These are phyloP conservation scores for Galaxea fascicularis DNA, from an alignment of 92 coral and sea anemone species.

Conservation along the genomic window DNA sequence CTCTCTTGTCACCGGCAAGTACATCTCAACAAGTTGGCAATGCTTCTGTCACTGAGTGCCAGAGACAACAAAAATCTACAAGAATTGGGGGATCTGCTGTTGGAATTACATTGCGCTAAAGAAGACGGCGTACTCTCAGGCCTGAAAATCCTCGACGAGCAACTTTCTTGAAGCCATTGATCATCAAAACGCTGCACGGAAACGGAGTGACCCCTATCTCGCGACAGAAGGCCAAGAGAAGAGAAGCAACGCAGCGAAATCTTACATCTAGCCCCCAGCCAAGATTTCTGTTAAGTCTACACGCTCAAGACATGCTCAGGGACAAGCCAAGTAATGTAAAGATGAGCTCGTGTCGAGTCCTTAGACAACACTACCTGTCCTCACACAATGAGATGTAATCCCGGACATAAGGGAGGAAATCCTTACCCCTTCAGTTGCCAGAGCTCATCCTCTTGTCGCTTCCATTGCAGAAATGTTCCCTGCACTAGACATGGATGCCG, in stretches of 20 bases:
- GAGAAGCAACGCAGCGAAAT: background rate
- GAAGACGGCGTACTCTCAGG: conserved; percentile 53
- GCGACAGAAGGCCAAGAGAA: conserved; percentile 21
- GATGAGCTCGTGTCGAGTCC: conserved; percentile 48
- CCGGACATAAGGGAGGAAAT: conserved; percentile 62
- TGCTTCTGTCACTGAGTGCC: background rate
- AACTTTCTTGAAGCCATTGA: conserved; percentile 41
- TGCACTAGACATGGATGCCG: conserved; percentile 41
- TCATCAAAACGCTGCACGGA: conserved; percentile 49
- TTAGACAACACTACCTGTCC: conserved; percentile 31
- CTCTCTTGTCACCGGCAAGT: no score
- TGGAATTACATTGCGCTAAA: conserved; percentile 67
- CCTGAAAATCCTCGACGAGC: conserved; percentile 62
- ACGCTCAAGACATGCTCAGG: conserved; percentile 35
- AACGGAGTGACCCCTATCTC: conserved; percentile 67
- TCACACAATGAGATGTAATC: conserved; percentile 40
- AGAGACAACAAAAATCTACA: conserved; percentile 35
- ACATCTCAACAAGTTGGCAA: conserved; percentile 8
- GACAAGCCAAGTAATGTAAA: conserved; percentile 4
- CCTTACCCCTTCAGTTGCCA: conserved; percentile 41
- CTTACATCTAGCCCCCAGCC: background rate
- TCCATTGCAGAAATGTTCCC: conserved; percentile 52
- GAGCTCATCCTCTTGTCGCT: conserved; percentile 61
- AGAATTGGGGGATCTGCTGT: conserved; percentile 61
- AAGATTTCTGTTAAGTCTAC: no score